A percentile compares a stretch with the other conserved stretches of the same genome.
These are phyloP conservation scores for Ostrea edulis DNA, from an alignment of 1,140 invertebrate genomes.

Conservation along the genomic window DNA sequence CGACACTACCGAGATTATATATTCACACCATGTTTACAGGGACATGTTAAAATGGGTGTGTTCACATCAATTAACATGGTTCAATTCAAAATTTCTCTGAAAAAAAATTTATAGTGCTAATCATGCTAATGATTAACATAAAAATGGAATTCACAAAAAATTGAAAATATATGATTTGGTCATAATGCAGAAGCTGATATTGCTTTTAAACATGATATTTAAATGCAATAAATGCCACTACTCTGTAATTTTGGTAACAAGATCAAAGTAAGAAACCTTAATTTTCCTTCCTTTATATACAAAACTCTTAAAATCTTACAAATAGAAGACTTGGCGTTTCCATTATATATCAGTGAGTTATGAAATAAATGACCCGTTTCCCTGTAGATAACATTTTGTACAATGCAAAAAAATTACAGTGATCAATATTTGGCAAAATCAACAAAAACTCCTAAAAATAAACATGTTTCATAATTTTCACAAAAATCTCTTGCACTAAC, in stretches of 20 bases:
- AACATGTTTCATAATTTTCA: background rate
- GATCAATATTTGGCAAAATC: background rate
- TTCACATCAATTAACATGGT: no score
- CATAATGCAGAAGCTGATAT: background rate
- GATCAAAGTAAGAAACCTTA: background rate
- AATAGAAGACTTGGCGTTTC: background rate
- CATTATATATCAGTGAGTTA: background rate
- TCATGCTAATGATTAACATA: no score
- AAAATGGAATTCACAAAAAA: background rate
- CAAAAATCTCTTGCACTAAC: background rate
- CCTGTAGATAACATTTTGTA: background rate
- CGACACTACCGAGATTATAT: no score
- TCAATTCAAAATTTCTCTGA: no score
- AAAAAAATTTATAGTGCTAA: no score
- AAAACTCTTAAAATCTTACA: background rate
- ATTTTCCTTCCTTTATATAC: background rate
- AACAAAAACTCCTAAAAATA: background rate
- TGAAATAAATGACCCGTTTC: background rate
- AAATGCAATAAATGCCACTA: slow-evolving; percentile 6
- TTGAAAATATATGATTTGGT: background rate
- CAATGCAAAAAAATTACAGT: background rate
- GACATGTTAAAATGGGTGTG: no score
- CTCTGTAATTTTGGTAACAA: background rate
- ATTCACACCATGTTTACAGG: no score
- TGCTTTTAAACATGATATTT: slow-evolving; percentile 5